Evolutionary conservation across 1,140 invertebrate genomes (phyloP), one percentile per base, ranked within the genome.

Genomic region (Marisa cornuarietis): DNA sequence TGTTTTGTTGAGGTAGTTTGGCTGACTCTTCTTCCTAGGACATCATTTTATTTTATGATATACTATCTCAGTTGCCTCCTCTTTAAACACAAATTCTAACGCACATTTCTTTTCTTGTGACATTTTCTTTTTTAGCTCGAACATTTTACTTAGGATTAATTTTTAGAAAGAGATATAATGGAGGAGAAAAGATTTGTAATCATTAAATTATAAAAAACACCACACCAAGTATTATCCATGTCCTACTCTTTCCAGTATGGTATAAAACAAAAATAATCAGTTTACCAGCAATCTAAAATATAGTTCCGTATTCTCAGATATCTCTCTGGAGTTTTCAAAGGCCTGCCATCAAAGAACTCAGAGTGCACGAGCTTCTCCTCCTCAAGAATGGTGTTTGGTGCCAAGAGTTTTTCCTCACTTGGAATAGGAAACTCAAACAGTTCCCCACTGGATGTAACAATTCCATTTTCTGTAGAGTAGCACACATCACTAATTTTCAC

Each of bases 231-330:
- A 42, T 42, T 42, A 42, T 42, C 31, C 31, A 42, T 42, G 31
- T 42, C 31, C 31, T 42, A 42, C 31, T 42, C 31, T 42, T 42
- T 42, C 31, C 31, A 42, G 31, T 42, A 42, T 0, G 31, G 31
- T 42, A 42, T 6, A 42, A 6, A 42, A 42, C 31, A 42, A 42
- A 42, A 42, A 2, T 42, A 49, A 20, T 62, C n/a, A 68, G 61
- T 81, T 75, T 86, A 89, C 90, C 94, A 94, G 71, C 86, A 89
- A 63, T 93, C 92, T 16, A 94, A 81, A 81, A 94, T 93, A 85
- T 93, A 92, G 85, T 93, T 94, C 71, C 94, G 90, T 71, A 94
- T 94, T 86, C 92, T 92, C 72, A 93, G 85, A 87, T 94, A 94
- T 83, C 93, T 90, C 78, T 93, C 90, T 22, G 93, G 93, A 18